Evolutionary conservation across 1,140 invertebrate species (phyloP).

Genomic region (Heliconius hewitsoni): DNA sequence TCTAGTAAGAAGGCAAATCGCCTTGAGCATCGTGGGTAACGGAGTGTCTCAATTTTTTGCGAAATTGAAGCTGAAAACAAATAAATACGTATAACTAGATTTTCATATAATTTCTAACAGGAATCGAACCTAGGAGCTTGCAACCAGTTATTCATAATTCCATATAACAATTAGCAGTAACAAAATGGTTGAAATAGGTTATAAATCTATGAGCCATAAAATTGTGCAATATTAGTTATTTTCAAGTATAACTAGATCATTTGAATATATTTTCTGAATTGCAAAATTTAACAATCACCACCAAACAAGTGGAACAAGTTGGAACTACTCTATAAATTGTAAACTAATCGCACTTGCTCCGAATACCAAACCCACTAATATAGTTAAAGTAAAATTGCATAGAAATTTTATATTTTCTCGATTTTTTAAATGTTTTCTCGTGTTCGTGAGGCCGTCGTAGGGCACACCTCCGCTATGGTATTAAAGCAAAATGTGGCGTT

Average conservation of each 20-base stretch:
- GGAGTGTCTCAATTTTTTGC: no score
- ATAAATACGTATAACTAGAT: not conserved
- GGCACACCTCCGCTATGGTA: no score
- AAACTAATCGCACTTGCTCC: slow-evolving; percentile 16
- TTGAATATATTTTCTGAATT: slow-evolving; percentile 16
- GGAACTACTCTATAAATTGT: slow-evolving; percentile 11
- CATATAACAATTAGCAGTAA: not conserved
- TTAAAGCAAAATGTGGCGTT: no score
- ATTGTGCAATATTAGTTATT: not conserved
- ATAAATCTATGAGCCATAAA: not conserved
- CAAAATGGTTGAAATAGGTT: not conserved
- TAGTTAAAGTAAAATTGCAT: not conserved
- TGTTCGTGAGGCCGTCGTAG: no score
- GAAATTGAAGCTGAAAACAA: no score
- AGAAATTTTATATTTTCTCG: not conserved
- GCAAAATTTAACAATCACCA: slow-evolving; percentile 34
- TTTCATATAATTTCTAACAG: not conserved
- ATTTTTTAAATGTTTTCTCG: no score
- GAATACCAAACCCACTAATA: slow-evolving; percentile 18
- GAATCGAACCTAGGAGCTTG: not conserved
- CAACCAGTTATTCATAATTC: not conserved
- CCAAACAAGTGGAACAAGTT: slow-evolving; percentile 22
- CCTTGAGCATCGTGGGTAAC: no score
- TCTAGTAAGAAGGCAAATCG: no score
- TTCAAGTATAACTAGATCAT: slow-evolving; percentile 19